Base-by-base conservation (phyloP, 2,888 invertebrate species). In the Drosophila mimica region DNA sequence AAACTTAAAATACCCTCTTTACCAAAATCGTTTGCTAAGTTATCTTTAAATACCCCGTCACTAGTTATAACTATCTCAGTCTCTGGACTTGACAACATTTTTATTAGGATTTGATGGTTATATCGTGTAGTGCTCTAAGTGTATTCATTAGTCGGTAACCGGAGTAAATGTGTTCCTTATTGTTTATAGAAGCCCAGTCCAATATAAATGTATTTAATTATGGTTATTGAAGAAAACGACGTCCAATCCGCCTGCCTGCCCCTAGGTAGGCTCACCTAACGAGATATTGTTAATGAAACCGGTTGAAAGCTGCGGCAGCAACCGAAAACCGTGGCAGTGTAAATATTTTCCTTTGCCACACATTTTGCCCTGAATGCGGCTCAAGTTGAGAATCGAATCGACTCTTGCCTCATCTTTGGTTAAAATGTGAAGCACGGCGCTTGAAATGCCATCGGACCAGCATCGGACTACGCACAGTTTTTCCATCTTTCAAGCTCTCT, bases 341-440 rank as follows among this genome's bases (percentile, higher is more conserved):
- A 66, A 70, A 75, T 83, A 74, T 80, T 83, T 72, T 76, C 61
- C 46, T 74, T 68, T 74, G 83, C 76, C 74, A 72, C 63, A 80
- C 76, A 80, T 72, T 76, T 70, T 38, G 65, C 30, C 56, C 69
- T 40, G 69, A 62, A 56, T 62, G 33, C 58, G 36, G 48, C 60
- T 53, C 31, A 13, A 59, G 63, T 58, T 62, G 49, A 33, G 67
- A 56, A 63, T 63, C 69, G 76, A 57, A 79, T 62, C 40, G 54
- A 66, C 59, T 75, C 48, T 53, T 48, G 69, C 59, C 66, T 61
- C 71, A 48, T 61, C 73, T 43, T 64, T 53, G 63, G 65, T 53
- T 56, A 77, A 66, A 62, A 83, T 79, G 65, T 84, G 72, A 83
- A 87, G 84, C 70, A 89, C 87, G 85, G 85, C 85, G 85, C 83